Percentiles rank a stretch among this genome's conserved stretches.
Evolutionary conservation across 1,140 invertebrate species (phyloP).

Genomic region (Drosophila ironensis): DNA sequence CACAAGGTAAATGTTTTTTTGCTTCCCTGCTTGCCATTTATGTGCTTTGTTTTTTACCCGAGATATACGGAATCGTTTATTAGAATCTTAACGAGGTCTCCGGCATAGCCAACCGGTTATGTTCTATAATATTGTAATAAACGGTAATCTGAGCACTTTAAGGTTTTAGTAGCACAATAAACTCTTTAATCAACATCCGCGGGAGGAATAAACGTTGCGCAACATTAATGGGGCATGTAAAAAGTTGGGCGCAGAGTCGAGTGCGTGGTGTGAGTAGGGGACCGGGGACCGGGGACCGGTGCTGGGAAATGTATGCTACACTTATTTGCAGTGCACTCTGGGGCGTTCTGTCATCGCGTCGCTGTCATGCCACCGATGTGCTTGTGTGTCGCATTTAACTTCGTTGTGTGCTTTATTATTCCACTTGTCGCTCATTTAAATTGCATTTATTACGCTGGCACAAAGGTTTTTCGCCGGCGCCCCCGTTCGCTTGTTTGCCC

Average conservation of each 20-base stretch:
- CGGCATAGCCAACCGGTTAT: background rate
- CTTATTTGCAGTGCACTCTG: slow-evolving; percentile 42
- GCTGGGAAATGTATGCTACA: slow-evolving; percentile 50
- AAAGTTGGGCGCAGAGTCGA: no score
- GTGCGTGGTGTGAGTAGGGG: no score
- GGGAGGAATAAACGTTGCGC: slow-evolving; percentile 26
- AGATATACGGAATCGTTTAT: background rate
- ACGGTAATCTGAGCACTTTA: slow-evolving; percentile 24
- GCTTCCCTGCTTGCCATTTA: background rate
- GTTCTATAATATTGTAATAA: slow-evolving; percentile 9
- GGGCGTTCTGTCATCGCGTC: slow-evolving; percentile 36
- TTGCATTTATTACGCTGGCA: slow-evolving; percentile 49
- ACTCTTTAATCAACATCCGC: slow-evolving; percentile 28
- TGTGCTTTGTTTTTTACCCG: background rate
- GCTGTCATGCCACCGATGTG: slow-evolving; percentile 31
- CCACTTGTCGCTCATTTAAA: slow-evolving; percentile 71
- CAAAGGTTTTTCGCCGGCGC: slow-evolving; percentile 6
- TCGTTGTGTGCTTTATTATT: slow-evolving; percentile 69
- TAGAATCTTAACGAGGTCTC: background rate
- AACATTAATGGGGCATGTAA: slow-evolving; percentile 19
- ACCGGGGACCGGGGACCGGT: no score
- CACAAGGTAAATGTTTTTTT: no score
- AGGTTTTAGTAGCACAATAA: slow-evolving; percentile 20
- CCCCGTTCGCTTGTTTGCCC: slow-evolving; percentile 8
- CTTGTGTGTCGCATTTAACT: slow-evolving; percentile 60